A percentile compares a stretch with the other conserved stretches of the same genome.
Evolutionary conservation across 2,113 vertebrate species (phyloP).

Genomic region (Pituophis catenifer): DNA sequence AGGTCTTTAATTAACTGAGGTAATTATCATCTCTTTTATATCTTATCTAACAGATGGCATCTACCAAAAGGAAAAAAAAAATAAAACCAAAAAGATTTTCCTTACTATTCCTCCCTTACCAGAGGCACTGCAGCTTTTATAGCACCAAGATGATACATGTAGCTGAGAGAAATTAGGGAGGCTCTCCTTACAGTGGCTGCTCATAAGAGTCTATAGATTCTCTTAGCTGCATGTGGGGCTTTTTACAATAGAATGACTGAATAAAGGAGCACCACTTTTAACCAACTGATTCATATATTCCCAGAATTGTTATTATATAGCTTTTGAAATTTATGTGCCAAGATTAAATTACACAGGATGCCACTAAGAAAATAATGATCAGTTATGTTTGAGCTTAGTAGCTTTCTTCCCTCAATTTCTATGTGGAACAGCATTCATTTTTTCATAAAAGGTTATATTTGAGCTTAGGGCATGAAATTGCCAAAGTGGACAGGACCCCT

Average conservation of each 20-base stretch:
- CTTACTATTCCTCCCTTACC: not conserved
- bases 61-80: not conserved
- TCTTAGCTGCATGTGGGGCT: not conserved
- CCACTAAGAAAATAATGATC: slow-evolving; percentile 1
- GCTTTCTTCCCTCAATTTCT: not conserved
- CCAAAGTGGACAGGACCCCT: not conserved
- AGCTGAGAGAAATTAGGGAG: slow-evolving; percentile 50
- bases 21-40: slow-evolving; percentile 32
- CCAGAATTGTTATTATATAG: not conserved
- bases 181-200: slow-evolving; percentile 3
- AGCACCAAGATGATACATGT: not conserved
- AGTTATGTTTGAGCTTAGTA: not conserved
- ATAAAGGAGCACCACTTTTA: not conserved
- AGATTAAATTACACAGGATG: not conserved
- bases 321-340: slow-evolving; percentile 7
- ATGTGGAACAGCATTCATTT: not conserved
- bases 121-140: not conserved
- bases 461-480: not conserved
- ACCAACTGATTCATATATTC: not conserved
- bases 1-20: slow-evolving; percentile 32
- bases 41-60: slow-evolving; percentile 28
- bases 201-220: not conserved
- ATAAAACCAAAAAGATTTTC: not conserved
- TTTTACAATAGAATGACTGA: not conserved
- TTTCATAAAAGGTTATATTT: not conserved